phyloP scores from a whole-genome alignment of 1,140 invertebrate species.

The Macrotrachela quadricornifera region DNA sequence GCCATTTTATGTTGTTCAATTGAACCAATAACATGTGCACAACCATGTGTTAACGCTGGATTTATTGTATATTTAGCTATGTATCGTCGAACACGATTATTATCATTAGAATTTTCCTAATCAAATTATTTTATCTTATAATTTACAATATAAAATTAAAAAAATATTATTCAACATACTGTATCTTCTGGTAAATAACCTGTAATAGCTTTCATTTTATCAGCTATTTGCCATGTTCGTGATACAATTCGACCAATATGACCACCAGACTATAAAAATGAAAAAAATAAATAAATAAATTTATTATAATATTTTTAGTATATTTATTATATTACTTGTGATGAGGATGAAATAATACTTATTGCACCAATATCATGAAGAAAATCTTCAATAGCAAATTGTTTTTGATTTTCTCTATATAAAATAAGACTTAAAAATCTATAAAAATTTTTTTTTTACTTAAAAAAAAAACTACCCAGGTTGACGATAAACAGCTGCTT shows the following conservation, averaged over 20 bases:
- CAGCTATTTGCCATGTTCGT: slow-evolving; percentile 27
- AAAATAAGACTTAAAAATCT: not conserved
- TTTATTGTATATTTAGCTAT: slow-evolving; percentile 31
- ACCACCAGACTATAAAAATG: slow-evolving; percentile 27
- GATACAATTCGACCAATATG: slow-evolving; percentile 18
- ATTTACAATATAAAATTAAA: not conserved
- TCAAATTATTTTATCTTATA: slow-evolving; percentile 27
- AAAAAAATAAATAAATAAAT: not conserved
- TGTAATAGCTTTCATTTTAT: slow-evolving; percentile 25
- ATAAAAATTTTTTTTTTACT: too few species aligned
- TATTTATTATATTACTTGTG: not conserved
- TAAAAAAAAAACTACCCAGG: not conserved
- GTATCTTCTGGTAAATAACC: slow-evolving; percentile 18
- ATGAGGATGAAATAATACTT: slow-evolving; percentile 20
- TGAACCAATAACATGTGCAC: slow-evolving; percentile 21
- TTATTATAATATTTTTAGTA: not conserved
- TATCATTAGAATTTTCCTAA: slow-evolving; percentile 17
- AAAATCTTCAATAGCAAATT: slow-evolving; percentile 19
- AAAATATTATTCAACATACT: slow-evolving; percentile 8
- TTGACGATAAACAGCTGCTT: not conserved
- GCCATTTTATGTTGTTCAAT: slow-evolving; percentile 23
- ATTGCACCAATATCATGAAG: slow-evolving; percentile 29
- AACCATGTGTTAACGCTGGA: slow-evolving; percentile 25
- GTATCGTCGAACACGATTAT: slow-evolving; percentile 23
- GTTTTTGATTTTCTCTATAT: too few species aligned